phyloP scores from a whole-genome alignment of 1,140 invertebrate species.

The Galleria mellonella region DNA sequence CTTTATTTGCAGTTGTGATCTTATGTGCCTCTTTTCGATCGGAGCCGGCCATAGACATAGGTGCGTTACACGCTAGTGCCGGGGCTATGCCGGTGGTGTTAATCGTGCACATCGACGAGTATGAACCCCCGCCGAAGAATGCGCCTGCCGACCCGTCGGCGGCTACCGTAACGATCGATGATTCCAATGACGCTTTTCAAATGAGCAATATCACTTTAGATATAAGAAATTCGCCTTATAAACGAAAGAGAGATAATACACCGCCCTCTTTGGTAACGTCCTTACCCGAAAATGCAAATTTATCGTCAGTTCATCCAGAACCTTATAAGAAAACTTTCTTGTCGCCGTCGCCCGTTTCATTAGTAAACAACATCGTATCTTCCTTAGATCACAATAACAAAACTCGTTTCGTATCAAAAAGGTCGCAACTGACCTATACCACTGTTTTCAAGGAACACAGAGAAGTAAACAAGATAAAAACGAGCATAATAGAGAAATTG shows the following conservation, averaged over 20 bases:
- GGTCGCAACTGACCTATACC: constrained; percentile 1
- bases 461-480: constrained; percentile 15
- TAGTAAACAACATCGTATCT: constrained; percentile 11
- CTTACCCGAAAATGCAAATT: constrained; percentile 9
- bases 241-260: constrained; percentile 4
- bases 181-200: not conserved
- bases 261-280: constrained; percentile 1
- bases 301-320: constrained; percentile 5
- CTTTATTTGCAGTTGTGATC: constrained; percentile 19
- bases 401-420: constrained; percentile 5
- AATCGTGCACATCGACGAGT: constrained; percentile 19
- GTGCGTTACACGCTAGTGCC: not conserved
- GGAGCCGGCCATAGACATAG: not conserved
- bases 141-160: not conserved
- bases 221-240: constrained; percentile 10
- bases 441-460: constrained; percentile 1
- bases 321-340: constrained; percentile 12
- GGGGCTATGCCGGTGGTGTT: constrained; percentile 10
- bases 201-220: constrained; percentile 20
- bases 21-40: constrained; percentile 12
- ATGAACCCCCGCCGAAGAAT: not conserved
- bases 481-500: constrained; percentile 3
- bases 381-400: constrained; percentile 11
- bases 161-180: not conserved
- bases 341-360: constrained; percentile 5